Percentiles rank a stretch among this genome's conserved stretches.
These are phyloP conservation scores for Podarcis raffonei DNA, from an alignment of 2,113 vertebrate species.

Conservation along the genomic window DNA sequence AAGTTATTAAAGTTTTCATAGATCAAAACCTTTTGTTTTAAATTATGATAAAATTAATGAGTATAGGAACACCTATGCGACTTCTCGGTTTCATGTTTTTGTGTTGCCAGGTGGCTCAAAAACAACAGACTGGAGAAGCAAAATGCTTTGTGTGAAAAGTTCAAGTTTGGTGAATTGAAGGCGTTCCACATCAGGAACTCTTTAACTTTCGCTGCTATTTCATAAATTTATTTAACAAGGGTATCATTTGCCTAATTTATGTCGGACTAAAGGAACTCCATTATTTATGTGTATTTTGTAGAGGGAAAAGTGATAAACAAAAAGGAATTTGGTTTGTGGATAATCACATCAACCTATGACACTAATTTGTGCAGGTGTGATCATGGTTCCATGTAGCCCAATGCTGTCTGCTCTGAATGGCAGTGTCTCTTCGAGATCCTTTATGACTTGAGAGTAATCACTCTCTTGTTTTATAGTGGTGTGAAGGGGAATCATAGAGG, in stretches of 20 bases:
- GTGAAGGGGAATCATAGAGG: neutral
- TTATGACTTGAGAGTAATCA: constrained; percentile 42
- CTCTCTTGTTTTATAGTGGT: neutral
- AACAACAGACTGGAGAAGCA: neutral
- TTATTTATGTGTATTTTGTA: neutral
- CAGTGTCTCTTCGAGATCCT: constrained; percentile 3
- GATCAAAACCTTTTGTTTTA: neutral
- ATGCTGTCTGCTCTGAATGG: neutral
- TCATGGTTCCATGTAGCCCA: neutral
- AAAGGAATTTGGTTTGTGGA: neutral
- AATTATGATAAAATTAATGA: neutral
- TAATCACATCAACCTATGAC: neutral
- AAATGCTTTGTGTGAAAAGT: neutral
- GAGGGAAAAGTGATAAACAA: neutral
- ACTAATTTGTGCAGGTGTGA: neutral
- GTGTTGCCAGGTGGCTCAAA: neutral
- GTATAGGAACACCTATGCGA: neutral
- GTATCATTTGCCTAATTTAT: neutral
- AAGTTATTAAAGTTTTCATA: neutral
- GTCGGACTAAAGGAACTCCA: neutral
- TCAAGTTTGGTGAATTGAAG: neutral
- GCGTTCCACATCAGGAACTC: neutral
- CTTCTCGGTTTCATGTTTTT: neutral
- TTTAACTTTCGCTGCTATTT: neutral
- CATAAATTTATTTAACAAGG: neutral